Percentiles rank a stretch among this genome's conserved stretches.
Evolutionary conservation across 2,797 vertebrate species (phyloP).

Genomic region (Antennarius maculatus): DNA sequence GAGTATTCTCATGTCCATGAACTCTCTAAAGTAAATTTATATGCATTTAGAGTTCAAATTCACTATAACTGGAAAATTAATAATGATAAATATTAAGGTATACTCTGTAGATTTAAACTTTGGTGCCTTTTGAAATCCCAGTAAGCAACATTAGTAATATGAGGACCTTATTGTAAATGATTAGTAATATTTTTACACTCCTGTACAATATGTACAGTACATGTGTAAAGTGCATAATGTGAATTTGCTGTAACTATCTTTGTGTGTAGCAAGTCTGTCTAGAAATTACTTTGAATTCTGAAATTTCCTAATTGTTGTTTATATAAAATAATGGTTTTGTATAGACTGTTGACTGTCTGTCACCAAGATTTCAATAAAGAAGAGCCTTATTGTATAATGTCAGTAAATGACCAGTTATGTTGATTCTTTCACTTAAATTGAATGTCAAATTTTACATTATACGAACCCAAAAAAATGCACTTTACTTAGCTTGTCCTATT

Average conservation of each 20-base stretch:
- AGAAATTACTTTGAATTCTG: neutral
- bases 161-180: slow-evolving; percentile 8
- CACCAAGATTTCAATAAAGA: neutral
- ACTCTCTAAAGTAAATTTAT: slow-evolving; percentile 50
- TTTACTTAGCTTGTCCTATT: slow-evolving; percentile 49
- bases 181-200: slow-evolving; percentile 9
- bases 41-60: neutral
- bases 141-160: slow-evolving; percentile 14
- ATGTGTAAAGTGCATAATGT: neutral
- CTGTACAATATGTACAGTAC: neutral
- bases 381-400: slow-evolving; percentile 28
- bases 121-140: neutral
- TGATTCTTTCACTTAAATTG: slow-evolving; percentile 28
- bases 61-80: slow-evolving; percentile 4
- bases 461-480: slow-evolving; percentile 44
- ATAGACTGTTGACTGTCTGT: slow-evolving; percentile 7
- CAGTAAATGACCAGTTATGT: slow-evolving; percentile 12
- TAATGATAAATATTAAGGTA: neutral
- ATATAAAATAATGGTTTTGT: neutral
- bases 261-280: slow-evolving; percentile 11
- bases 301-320: neutral
- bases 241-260: neutral
- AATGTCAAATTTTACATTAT: slow-evolving; percentile 50
- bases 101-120: slow-evolving; percentile 5
- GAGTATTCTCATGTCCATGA: slow-evolving; percentile 86